Base-by-base conservation (phyloP, 2,797 vertebrate species). In the Chaetodon trifasciatus region DNA sequence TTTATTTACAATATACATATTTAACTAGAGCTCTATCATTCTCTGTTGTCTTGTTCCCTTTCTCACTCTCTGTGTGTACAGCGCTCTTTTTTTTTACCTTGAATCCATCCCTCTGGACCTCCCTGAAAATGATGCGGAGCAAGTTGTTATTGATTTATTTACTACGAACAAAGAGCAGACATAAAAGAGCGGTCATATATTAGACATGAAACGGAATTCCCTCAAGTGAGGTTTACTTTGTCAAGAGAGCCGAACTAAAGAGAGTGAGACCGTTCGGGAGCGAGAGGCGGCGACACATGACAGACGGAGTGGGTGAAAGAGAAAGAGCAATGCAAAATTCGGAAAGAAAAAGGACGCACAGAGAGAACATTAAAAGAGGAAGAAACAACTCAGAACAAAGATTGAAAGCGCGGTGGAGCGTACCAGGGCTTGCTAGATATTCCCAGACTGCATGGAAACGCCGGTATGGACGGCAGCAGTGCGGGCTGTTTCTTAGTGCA, bases 121-220 rank as follows among this genome's bases (percentile, higher is more conserved):
- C 70, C 55, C 16, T 13, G 63, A 74, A 78, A 75, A 80, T 74
- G 69, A 81, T 62, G 5, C 56, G 62, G 63, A 47, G 69, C 71
- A 74, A 86, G 68, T 68, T 75, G 67, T 75, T 83, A 91, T 85
- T 86, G 86, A 92, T 90, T 90, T 88, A 86, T 85, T 83, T 84
- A 57, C 73, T 74, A 66, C 76, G 70, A 79, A 75, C 68, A 74
- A 72, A 74, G 56, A 70, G 62, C 49, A 65, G 58, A 49, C 66
- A 72, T 70, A 62, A 74, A 65, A 67, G 72, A 80, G 19, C 71
- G 61, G 67, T 74, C 85, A 74, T 77, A 81, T 82, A 86, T 78
- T 80, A 81, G 64, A 63, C 67, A 84, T 78, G 79, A 85, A 79
- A 82, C 70, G 61, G 74, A 90, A 83, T 74, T 84, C 71, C 71